Evolutionary conservation across 2,888 invertebrate species (phyloP).

Genomic region (Drosophila recens): DNA sequence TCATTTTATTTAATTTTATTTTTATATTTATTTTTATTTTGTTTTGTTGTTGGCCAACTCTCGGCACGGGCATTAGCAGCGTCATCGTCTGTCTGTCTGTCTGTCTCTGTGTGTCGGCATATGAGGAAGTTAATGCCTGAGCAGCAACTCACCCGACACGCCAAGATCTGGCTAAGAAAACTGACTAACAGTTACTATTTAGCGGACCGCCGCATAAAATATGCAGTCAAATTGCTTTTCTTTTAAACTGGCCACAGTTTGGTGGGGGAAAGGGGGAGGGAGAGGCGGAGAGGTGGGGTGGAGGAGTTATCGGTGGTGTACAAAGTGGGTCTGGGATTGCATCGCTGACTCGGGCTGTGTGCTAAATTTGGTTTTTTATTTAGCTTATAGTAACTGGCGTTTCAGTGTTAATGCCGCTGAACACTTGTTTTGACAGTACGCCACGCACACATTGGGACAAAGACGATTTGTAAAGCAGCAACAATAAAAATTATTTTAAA

Average conservation of each 20-base stretch:
- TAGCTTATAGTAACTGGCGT: slow-evolving; percentile 46
- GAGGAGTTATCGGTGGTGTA: slow-evolving; percentile 15
- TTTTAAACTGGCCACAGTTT: slow-evolving; percentile 8
- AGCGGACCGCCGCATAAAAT: slow-evolving; percentile 66
- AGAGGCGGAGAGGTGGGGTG: not conserved
- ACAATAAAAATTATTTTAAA: too few relatives aligned
- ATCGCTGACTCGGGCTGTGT: slow-evolving; percentile 47
- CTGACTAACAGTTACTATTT: slow-evolving; percentile 77
- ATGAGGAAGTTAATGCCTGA: slow-evolving; percentile 75
- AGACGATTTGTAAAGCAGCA: not conserved
- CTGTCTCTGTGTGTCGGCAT: slow-evolving; percentile 25
- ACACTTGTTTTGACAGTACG: slow-evolving; percentile 65
- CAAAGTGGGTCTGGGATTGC: slow-evolving; percentile 57
- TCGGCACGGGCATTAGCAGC: slow-evolving; percentile 21
- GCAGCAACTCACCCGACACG: slow-evolving; percentile 47
- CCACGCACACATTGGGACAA: slow-evolving; percentile 50
- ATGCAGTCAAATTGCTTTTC: slow-evolving; percentile 70
- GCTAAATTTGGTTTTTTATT: slow-evolving; percentile 61
- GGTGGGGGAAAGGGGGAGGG: not conserved
- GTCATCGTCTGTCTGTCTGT: slow-evolving; percentile 14
- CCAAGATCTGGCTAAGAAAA: slow-evolving; percentile 61
- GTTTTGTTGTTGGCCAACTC: slow-evolving; percentile 41
- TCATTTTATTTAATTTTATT: slow-evolving; percentile 42
- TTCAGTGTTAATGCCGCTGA: slow-evolving; percentile 67
- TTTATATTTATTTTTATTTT: slow-evolving; percentile 26